phyloP scores from a whole-genome alignment of 2,113 vertebrate genomes.

The Anguilla japonica region DNA sequence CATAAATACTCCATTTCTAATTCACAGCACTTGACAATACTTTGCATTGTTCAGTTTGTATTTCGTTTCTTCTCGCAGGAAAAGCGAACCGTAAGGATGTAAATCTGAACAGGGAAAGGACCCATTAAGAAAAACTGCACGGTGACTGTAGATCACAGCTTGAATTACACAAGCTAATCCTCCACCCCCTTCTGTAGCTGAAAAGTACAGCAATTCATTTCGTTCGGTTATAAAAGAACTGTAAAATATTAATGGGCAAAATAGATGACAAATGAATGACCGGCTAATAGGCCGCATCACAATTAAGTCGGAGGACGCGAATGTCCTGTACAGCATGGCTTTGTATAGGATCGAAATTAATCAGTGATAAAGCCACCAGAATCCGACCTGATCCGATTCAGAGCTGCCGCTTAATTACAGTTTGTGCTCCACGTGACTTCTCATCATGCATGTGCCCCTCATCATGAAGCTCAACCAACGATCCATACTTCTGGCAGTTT shows the following conservation, averaged over 20 bases:
- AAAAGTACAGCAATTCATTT: too few relatives aligned
- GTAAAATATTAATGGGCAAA: neutral
- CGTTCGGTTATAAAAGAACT: neutral
- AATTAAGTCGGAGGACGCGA: too few relatives aligned
- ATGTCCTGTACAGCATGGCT: too few relatives aligned
- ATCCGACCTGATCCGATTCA: constrained; percentile 18
- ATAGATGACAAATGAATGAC: neutral
- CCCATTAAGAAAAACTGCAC: neutral
- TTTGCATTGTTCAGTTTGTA: neutral
- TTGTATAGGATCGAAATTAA: constrained; percentile 6
- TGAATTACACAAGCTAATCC: neutral
- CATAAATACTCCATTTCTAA: neutral
- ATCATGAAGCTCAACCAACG: neutral
- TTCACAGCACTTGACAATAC: neutral
- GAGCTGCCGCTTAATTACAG: constrained; percentile 19
- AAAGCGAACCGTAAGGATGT: neutral
- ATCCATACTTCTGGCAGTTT: too few relatives aligned
- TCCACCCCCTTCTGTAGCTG: neutral
- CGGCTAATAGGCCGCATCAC: neutral
- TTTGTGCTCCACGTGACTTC: neutral
- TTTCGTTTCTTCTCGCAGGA: neutral
- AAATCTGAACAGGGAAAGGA: neutral
- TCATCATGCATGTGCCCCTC: neutral
- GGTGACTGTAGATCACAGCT: neutral
- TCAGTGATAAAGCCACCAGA: constrained; percentile 13